Evolutionary conservation across 2,113 vertebrate genomes (phyloP), one percentile per base, ranked within the genome.

Genomic region (Triplophysa dalaica): DNA sequence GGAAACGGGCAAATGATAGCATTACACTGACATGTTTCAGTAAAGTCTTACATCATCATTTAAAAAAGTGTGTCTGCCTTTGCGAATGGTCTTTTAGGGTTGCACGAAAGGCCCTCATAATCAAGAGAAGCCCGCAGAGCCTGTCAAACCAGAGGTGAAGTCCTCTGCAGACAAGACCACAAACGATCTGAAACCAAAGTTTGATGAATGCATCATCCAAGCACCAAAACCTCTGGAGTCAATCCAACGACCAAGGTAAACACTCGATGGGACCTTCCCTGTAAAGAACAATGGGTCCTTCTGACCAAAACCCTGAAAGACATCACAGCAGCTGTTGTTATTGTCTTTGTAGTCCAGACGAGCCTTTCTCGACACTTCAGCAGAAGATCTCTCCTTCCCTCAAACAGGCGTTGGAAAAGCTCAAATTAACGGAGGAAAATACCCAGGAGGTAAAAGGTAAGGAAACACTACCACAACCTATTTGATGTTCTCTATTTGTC

Each of bases 51-150:
- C 11, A 11, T 45, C 11, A 2, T 45, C 11, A 45, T 12, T 45
- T 45, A 45, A 45, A 11, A 6, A 17, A 19, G 13, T 17, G 4
- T 17, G 4, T 17, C 50, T 38, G 13, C 21, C 3, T 63, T 58
- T 81, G 24, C 79, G 22, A 73, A 74, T 81, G 17, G 12, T 21
- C 33, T 72, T 48, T 21, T 61, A 99, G 97, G 98, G 98, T 50
- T 99, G 98, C 81, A 98, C 98, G 19, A 98, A 97, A 83, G 97
- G 97, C 62, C 89, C 91, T n/a, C 98, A 99, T 86, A 98, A 95
- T 86, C 95, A 94, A 45, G 95, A 97, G 89, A 99, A 97, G 81
- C 97, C 97, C 19, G 95, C 96, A 2, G 95, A 97, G 86, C 94
- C 97, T 3, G 94, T 98, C 68, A 99, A 98, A 83, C 96, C 98